Evolutionary conservation across 1,140 invertebrate species (phyloP), one percentile per base, ranked within the genome.

Genomic region (Heliothis virescens): DNA sequence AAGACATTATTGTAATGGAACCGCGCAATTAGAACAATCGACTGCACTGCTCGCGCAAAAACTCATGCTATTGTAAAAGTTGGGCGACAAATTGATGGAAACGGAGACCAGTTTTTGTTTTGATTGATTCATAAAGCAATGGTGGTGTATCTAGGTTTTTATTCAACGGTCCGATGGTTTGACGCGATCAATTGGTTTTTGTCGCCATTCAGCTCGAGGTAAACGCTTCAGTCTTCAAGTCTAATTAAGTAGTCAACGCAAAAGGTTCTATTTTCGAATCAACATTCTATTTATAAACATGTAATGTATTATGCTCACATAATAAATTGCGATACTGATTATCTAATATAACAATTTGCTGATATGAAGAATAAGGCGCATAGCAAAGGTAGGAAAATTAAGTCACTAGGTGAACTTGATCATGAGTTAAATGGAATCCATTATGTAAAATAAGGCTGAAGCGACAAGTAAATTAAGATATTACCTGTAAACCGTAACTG

Each of bases 1-100:
- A 89, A 85, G 85, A 82, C 87, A 93, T 93, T 91, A 92, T 76
- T 52, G 79, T 91, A 91, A 92, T 90, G 89, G 85, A 87, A 89
- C 89, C 84, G 69, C 88, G 84, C 86, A 91, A 93, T 92, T 93
- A 92, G 86, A 91, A 85, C 85, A 81, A 89, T 85, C 83, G 85
- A 82, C 81, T 84, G 80, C 83, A 86, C 75, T 82, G 72, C 65
- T 80, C 77, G 67, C 18, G 73, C 79, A 73, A 72, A 76, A 75
- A 75, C 59, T 76, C 52, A 63, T 76, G 74, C 59, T 18, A 63
- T 76, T 79, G 57, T 57, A 83, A 79, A 77, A 78, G 72, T 80
- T 50, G 34, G 11, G 50, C 48, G 16, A 76, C 63, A 71, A 59
- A 71, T 80, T 59, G 74, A 52, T 72, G 55, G 72, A 74, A 74